These are phyloP conservation scores for Oligia fasciuncula DNA, from an alignment of 2,888 invertebrate genomes.

Conservation along the genomic window DNA sequence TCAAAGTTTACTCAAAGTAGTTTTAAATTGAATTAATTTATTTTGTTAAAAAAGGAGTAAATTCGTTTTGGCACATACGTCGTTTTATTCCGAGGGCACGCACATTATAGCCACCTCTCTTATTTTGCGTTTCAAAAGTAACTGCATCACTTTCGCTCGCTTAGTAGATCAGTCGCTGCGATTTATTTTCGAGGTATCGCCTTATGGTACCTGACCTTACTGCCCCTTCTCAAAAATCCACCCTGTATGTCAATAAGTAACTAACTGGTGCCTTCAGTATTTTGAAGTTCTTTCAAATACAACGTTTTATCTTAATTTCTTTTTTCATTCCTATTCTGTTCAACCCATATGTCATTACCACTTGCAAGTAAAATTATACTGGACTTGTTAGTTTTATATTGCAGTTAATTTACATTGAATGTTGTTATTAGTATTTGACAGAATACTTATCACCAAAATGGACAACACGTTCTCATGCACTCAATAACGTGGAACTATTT, in stretches of 20 bases:
- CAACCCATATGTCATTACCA: constrained; percentile 11
- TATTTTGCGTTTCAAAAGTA: too few relatives aligned
- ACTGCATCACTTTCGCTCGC: too few relatives aligned
- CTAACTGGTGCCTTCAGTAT: not conserved
- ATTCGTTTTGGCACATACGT: too few relatives aligned
- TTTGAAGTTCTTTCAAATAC: not conserved
- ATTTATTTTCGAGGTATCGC: too few relatives aligned
- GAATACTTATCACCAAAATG: constrained; percentile 18
- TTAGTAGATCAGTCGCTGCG: too few relatives aligned
- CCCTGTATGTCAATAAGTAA: not conserved
- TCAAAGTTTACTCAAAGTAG: too few relatives aligned
- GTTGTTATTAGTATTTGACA: constrained; percentile 18
- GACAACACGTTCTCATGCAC: constrained; percentile 36
- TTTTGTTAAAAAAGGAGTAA: too few relatives aligned
- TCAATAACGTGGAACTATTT: constrained; percentile 1
- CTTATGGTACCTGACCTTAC: not conserved
- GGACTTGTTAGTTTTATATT: constrained; percentile 26
- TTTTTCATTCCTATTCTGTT: constrained; percentile 2
- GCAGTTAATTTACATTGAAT: constrained; percentile 12
- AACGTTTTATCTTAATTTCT: not conserved
- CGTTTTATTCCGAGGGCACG: too few relatives aligned
- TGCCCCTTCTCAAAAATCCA: not conserved
- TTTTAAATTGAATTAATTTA: too few relatives aligned
- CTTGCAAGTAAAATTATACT: constrained; percentile 30
- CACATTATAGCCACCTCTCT: too few relatives aligned